Evolutionary conservation across 2,113 vertebrate species (phyloP).

Genomic region (Crotalus tigris): DNA sequence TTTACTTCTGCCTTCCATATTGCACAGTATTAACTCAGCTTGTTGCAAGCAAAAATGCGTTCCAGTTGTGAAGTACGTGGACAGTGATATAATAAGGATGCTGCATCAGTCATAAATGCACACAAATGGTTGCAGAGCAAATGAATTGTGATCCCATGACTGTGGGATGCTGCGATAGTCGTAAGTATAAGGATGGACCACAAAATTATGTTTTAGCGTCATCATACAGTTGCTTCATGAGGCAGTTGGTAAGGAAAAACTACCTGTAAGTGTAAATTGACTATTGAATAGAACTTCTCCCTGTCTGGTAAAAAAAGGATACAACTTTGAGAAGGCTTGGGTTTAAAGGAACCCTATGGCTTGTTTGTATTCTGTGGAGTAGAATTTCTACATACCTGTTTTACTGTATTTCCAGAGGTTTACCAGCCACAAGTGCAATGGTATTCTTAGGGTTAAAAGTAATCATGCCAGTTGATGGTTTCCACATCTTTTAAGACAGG

Average conservation of each 20-base stretch:
- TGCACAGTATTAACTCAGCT: background rate
- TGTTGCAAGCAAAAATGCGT: background rate
- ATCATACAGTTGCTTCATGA: background rate
- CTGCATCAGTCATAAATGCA: background rate
- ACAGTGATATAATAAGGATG: background rate
- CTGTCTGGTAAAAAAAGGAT: background rate
- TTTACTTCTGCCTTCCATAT: background rate
- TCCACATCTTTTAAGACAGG: background rate
- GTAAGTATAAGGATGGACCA: background rate
- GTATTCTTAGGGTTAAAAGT: background rate
- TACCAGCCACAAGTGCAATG: background rate
- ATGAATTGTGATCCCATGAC: background rate
- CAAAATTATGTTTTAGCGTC: background rate
- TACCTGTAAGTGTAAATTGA: background rate
- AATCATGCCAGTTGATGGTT: background rate
- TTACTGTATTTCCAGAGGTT: background rate
- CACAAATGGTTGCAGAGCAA: background rate
- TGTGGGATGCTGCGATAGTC: background rate
- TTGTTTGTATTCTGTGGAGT: background rate
- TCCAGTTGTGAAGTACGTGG: background rate
- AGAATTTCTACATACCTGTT: background rate
- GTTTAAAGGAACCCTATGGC: background rate
- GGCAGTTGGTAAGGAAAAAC: background rate
- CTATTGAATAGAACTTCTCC: background rate
- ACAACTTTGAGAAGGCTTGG: background rate